A percentile compares a stretch with the other conserved stretches of the same genome.
Conservation (phyloP, 1,140 invertebrate genomes). For the Drosophila hydei region DNA sequence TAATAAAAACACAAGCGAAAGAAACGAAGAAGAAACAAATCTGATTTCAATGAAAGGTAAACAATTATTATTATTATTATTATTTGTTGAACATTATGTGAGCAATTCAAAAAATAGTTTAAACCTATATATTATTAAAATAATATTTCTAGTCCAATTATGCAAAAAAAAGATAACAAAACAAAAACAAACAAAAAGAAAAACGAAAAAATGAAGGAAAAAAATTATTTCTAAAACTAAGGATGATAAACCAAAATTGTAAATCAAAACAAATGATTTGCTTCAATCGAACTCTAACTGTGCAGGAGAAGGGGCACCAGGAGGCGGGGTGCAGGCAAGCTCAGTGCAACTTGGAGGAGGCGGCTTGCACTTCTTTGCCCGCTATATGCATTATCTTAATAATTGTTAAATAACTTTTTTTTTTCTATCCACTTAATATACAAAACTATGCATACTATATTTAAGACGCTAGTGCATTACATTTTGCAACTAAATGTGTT, state of each 20-base stretch:
- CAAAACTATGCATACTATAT: conserved; percentile 33
- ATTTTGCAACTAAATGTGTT: conserved; percentile 32
- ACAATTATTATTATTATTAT: conserved; percentile 21
- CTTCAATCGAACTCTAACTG: conserved; percentile 22
- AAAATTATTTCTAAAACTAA: conserved; percentile 23
- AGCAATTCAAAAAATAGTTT: conserved; percentile 32
- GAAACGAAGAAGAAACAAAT: background rate
- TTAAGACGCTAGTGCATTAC: conserved; percentile 64
- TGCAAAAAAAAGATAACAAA: conserved; percentile 26
- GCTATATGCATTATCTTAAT: background rate
- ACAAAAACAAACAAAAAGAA: background rate
- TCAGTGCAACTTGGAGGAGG: no score
- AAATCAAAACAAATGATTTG: conserved; percentile 43
- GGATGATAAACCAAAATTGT: conserved; percentile 57
- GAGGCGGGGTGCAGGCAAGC: no score
- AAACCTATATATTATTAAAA: conserved; percentile 28
- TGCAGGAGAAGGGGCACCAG: background rate
- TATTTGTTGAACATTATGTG: conserved; percentile 63
- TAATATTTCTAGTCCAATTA: conserved; percentile 77
- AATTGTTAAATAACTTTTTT: conserved; percentile 23
- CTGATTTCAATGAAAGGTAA: conserved; percentile 25
- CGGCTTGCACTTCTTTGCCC: no score
- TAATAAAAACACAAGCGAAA: conserved; percentile 6
- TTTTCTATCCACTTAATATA: conserved; percentile 53
- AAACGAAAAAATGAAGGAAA: background rate